Percentiles rank a stretch among this genome's conserved stretches.
phyloP scores from a whole-genome alignment of 2,113 vertebrate genomes.

The Reinhardtius hippoglossoides region DNA sequence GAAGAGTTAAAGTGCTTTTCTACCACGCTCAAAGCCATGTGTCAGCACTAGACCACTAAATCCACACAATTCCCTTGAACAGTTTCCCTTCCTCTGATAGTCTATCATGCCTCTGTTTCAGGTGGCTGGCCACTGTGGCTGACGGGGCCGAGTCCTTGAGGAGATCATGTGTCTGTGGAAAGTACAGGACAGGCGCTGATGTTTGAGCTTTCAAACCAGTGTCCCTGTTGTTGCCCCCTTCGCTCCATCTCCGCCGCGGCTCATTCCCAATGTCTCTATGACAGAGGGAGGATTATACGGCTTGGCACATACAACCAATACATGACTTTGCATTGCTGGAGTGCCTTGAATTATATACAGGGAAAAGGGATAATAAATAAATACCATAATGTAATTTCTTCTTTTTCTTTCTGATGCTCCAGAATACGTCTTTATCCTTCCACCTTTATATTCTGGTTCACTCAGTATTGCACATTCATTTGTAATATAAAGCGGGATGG shows the following conservation, averaged over 20 bases:
- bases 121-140: constrained; percentile 76
- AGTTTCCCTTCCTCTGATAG: constrained; percentile 79
- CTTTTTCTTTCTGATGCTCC: not conserved
- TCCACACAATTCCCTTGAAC: constrained; percentile 80
- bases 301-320: not conserved
- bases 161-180: constrained; percentile 81
- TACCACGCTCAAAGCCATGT: constrained; percentile 80
- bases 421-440: constrained; percentile 25
- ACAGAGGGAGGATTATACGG: not conserved
- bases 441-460: constrained; percentile 37
- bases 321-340: not conserved
- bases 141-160: constrained; percentile 80
- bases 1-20: constrained; percentile 83
- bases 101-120: constrained; percentile 81
- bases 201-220: constrained; percentile 68
- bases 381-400: not conserved
- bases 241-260: constrained; percentile 23
- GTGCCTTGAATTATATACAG: not conserved
- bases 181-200: constrained; percentile 75
- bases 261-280: constrained; percentile 49
- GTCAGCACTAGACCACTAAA: constrained; percentile 82
- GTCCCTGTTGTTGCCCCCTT: constrained; percentile 43
- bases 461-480: constrained; percentile 28
- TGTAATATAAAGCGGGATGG: constrained; percentile 21
- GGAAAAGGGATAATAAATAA: not conserved